Evolutionary conservation across 2,113 vertebrate genomes (phyloP), one percentile per base, ranked within the genome.

Genomic region (Sapayoa aenigma): DNA sequence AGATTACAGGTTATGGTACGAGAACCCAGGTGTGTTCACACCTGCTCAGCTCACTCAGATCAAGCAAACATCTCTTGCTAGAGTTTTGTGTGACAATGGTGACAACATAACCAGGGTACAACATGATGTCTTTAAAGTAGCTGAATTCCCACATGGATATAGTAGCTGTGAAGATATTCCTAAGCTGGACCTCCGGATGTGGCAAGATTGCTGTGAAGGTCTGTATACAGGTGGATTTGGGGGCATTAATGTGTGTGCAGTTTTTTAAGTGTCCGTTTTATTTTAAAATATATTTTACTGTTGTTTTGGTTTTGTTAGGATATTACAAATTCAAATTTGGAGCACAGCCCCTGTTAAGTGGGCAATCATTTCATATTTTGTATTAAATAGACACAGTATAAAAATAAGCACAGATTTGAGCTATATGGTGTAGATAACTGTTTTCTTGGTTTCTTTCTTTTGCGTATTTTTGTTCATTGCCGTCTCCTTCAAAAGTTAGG

Each of bases 201-300:
- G 99, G 99, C 99, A 99, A 96, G 99, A 99, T 97, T 99, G 99
- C 96, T 99, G 99, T 74, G 99, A 99, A 98, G 99, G 99, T 99
- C 81, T 41, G 95, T 94, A 80, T 41, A 14, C 8, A 67, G 22
- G 12, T 58, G 11, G 37, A 84, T 85, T 67, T 71, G 11, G 10
- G 7, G 42, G 18, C 55, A 69, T 52, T 76, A 37, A 73, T 13
- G 13, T 41, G 14, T 4, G 1, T 15, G 55, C 12, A 42, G 7
- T 62, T 59, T 88, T 1, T 74, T 75, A 56, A 58, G 4, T 18
- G 3, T 75, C 39, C 12, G 3, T 86, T 60, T 73, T 58, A 47
- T 81, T 78, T 72, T 66, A 49, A 60, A 69, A 75, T 47, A 5
- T 81, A 59, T n/a, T 94, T 76, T 23, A 19, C 27, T 25, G 1